phyloP scores from a whole-genome alignment of 2,797 vertebrate genomes.

The Lindbergichthys nudifrons region DNA sequence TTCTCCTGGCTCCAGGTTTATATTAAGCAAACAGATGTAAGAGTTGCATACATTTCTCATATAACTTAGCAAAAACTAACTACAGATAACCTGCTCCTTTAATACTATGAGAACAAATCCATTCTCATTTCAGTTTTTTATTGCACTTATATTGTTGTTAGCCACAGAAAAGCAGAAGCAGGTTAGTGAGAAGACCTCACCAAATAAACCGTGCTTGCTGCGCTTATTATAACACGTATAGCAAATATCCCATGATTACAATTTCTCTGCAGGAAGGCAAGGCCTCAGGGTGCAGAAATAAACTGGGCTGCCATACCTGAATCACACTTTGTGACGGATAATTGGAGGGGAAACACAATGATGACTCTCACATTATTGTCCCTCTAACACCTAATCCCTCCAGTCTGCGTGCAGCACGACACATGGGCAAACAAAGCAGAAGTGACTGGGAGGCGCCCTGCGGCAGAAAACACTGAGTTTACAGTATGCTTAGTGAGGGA shows the following conservation, averaged over 20 bases:
- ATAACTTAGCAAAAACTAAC: background rate
- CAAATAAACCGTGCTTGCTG: conserved; percentile 33
- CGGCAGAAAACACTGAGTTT: conserved; percentile 43
- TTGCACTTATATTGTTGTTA: conserved; percentile 22
- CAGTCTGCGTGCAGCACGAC: conserved; percentile 15
- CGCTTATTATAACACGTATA: conserved; percentile 24
- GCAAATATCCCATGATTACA: conserved; percentile 56
- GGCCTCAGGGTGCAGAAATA: conserved; percentile 54
- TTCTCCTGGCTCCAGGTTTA: background rate
- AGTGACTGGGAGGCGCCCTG: conserved; percentile 46
- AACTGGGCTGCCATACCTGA: conserved; percentile 59
- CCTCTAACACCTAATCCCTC: conserved; percentile 41
- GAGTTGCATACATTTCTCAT: background rate
- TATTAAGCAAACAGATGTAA: background rate
- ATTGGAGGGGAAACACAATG: conserved; percentile 16
- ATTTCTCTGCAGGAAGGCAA: conserved; percentile 50
- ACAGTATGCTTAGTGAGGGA: conserved; percentile 27
- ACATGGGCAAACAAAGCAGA: conserved; percentile 41
- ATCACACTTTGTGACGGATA: conserved; percentile 37
- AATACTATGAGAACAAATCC: background rate
- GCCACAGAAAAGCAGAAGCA: conserved; percentile 27
- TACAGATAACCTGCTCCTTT: background rate
- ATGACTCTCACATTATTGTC: conserved; percentile 48
- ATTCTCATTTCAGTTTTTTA: conserved; percentile 1
- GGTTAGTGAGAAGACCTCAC: conserved; percentile 20